These are phyloP conservation scores for Aporophyla lueneburgensis DNA, from an alignment of 2,888 invertebrate genomes.

Conservation along the genomic window DNA sequence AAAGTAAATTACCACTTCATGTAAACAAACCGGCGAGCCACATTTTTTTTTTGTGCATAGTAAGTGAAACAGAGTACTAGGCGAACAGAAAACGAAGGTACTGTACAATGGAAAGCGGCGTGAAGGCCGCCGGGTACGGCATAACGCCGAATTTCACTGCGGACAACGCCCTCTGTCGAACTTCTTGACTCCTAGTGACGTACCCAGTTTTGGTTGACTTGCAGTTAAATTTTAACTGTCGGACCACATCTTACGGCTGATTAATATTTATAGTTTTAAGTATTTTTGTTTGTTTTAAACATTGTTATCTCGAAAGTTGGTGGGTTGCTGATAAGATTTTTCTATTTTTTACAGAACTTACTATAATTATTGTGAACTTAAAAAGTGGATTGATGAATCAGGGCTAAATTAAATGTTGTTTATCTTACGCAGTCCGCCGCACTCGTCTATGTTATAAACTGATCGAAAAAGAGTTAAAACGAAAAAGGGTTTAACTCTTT, in stretches of 20 bases:
- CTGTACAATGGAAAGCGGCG: constrained; percentile 79
- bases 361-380: neutral
- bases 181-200: constrained; percentile 73
- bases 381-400: neutral
- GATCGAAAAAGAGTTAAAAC: neutral
- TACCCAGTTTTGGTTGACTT: constrained; percentile 61
- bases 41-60: constrained; percentile 74
- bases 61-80: constrained; percentile 74
- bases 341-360: neutral
- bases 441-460: neutral
- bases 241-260: constrained; percentile 27
- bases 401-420: neutral
- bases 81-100: constrained; percentile 79
- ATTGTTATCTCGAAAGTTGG: constrained; percentile 14
- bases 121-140: constrained; percentile 79
- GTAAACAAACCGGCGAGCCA: constrained; percentile 60
- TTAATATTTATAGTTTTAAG: constrained; percentile 48
- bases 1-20: constrained; percentile 46
- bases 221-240: constrained; percentile 59
- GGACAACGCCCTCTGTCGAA: constrained; percentile 77
- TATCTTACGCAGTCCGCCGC: neutral
- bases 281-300: constrained; percentile 37
- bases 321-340: constrained; percentile 30
- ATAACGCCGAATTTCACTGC: constrained; percentile 83
- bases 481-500: neutral